These are phyloP conservation scores for Epinotia bilunana DNA, from an alignment of 2,888 invertebrate species.

Conservation along the genomic window DNA sequence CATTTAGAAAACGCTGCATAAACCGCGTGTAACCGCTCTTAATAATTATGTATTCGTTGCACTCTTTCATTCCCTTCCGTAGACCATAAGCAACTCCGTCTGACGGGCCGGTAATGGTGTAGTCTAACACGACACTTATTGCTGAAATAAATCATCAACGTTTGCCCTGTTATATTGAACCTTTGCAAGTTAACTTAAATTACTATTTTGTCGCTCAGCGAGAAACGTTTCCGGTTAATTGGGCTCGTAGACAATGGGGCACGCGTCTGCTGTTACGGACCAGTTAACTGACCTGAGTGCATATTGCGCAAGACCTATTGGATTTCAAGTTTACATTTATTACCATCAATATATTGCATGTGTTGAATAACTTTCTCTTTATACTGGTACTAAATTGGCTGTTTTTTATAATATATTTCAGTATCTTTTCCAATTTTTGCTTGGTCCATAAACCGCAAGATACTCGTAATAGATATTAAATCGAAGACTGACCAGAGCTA, in stretches of 20 bases:
- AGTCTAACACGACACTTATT: conserved; percentile 79
- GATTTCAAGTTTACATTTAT: too few relatives aligned
- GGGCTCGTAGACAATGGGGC: conserved; percentile 26
- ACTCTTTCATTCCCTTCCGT: conserved; percentile 28
- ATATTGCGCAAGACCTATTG: not conserved
- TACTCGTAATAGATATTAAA: too few relatives aligned
- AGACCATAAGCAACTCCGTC: conserved; percentile 48
- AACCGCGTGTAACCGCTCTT: too few relatives aligned
- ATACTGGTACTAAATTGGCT: too few relatives aligned
- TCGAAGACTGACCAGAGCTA: too few relatives aligned
- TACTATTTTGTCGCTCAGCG: conserved; percentile 32
- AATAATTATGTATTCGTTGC: too few relatives aligned
- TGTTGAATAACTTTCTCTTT: too few relatives aligned
- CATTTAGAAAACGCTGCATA: too few relatives aligned
- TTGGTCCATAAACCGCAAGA: too few relatives aligned
- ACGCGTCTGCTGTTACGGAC: conserved; percentile 8
- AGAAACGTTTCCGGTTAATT: conserved; percentile 23
- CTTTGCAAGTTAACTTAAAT: conserved; percentile 52
- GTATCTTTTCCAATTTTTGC: too few relatives aligned
- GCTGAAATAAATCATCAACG: conserved; percentile 75
- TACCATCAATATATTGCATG: too few relatives aligned
- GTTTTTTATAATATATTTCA: too few relatives aligned
- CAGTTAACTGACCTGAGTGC: conserved; percentile 18
- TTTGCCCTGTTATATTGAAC: conserved; percentile 61
- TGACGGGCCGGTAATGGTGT: conserved; percentile 68